Conservation (phyloP, 2,113 vertebrate genomes). For the Recurvirostra avosetta region DNA sequence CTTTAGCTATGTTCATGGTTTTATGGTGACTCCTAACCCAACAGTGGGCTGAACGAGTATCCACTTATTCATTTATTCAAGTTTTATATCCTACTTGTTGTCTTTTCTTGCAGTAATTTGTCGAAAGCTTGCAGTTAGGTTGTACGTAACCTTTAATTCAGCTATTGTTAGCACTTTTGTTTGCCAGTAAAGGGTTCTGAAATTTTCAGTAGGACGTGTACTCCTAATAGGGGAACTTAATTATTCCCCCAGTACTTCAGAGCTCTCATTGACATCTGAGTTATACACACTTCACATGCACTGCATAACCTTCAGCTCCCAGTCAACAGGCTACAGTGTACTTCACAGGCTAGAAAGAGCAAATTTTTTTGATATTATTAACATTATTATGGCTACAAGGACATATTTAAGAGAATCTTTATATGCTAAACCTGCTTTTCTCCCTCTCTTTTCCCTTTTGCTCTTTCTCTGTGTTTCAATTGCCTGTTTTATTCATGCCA, state of each 20-base stretch:
- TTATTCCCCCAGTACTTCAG: slow-evolving; percentile 63
- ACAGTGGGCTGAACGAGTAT: neutral
- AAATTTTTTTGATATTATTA: neutral
- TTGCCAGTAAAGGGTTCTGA: slow-evolving; percentile 78
- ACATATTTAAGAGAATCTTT: neutral
- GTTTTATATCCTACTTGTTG: slow-evolving; percentile 17
- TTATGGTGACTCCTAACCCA: neutral
- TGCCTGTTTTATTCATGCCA: neutral
- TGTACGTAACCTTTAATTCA: slow-evolving; percentile 90
- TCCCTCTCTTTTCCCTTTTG: neutral
- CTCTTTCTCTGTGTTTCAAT: neutral
- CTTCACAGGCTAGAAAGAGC: neutral
- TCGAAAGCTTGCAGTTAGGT: slow-evolving; percentile 80
- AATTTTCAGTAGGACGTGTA: slow-evolving; percentile 53
- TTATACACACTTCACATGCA: slow-evolving; percentile 13
- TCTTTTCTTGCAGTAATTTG: slow-evolving; percentile 79
- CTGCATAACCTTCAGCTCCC: slow-evolving; percentile 51
- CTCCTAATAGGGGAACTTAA: slow-evolving; percentile 61
- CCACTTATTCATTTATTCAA: slow-evolving; percentile 36
- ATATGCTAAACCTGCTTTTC: neutral
- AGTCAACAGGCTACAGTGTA: neutral
- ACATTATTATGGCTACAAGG: slow-evolving; percentile 21
- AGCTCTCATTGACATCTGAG: slow-evolving; percentile 52
- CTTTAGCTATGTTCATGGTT: neutral
- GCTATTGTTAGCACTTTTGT: slow-evolving; percentile 88